Conservation (phyloP, 2,888 invertebrate genomes). For the Lasioglossum oenotherae region DNA sequence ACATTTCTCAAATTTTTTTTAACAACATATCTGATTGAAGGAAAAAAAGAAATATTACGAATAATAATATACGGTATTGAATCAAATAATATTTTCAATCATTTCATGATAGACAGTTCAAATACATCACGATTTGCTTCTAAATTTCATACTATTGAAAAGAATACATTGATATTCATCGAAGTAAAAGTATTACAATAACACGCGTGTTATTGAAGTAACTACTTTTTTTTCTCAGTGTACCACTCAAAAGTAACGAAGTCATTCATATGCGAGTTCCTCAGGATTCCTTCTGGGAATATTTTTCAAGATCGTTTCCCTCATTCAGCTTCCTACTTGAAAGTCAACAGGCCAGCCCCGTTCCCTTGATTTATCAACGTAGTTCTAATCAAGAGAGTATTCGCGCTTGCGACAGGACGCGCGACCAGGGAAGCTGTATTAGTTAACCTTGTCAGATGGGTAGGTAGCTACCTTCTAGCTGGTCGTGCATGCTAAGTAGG, state of each 20-base stretch:
- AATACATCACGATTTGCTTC: no score
- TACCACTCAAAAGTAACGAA: not conserved
- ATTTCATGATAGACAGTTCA: no score
- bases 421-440: constrained; percentile 77
- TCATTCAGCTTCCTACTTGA: constrained; percentile 6
- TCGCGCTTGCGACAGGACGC: constrained; percentile 45
- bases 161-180: no score
- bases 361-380: constrained; percentile 76
- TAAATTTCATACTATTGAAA: no score
- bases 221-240: no score
- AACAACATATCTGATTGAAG: no score
- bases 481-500: constrained; percentile 81
- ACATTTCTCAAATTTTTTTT: no score
- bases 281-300: not conserved
- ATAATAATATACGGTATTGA: no score
- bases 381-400: constrained; percentile 78
- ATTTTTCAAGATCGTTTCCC: not conserved
- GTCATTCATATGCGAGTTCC: not conserved
- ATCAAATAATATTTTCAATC: no score
- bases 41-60: no score
- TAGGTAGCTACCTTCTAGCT: constrained; percentile 75
- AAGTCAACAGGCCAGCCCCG: constrained; percentile 14
- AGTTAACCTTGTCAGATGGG: constrained; percentile 82
- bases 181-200: no score
- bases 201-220: no score